Evolutionary conservation across 2,888 invertebrate genomes (phyloP).

Genomic region (Xylocampa areola): DNA sequence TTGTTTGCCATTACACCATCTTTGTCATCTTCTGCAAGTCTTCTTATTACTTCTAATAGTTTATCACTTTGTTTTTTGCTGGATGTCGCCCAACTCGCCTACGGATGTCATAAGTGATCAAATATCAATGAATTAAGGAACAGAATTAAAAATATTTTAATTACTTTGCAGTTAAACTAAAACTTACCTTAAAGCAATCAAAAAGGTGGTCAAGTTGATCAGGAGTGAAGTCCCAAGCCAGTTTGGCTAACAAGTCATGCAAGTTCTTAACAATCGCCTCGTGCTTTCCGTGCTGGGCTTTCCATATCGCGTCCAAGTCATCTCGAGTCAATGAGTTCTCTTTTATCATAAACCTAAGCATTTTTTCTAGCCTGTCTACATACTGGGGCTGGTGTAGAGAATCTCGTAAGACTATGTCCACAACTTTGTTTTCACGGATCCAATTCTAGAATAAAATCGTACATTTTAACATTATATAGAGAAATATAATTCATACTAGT

Average conservation of each 20-base stretch:
- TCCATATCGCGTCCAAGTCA: conserved; percentile 98
- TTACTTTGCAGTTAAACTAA: conserved; percentile 1
- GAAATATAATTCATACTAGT: too few relatives aligned
- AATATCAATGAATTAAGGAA: too few relatives aligned
- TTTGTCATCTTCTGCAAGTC: conserved; percentile 99
- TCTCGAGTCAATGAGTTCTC: conserved; percentile 96
- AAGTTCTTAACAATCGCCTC: conserved; percentile 99
- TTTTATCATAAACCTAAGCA: conserved; percentile 98
- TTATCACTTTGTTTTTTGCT: conserved; percentile 98
- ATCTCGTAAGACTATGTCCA: conserved; percentile 98
- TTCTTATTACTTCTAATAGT: conserved; percentile 97
- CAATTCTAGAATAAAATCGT: conserved; percentile 91
- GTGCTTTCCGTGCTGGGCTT: conserved; percentile 98
- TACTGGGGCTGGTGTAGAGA: conserved; percentile 99
- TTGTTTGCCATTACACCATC: conserved; percentile 99
- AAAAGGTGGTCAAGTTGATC: conserved; percentile 99
- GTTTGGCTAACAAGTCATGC: conserved; percentile 97
- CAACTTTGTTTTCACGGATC: conserved; percentile 98
- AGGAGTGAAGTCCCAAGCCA: conserved; percentile 99
- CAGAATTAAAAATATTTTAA: too few relatives aligned
- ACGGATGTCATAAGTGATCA: conserved; percentile 61
- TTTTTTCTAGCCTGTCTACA: conserved; percentile 99
- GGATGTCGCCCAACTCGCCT: conserved; percentile 98
- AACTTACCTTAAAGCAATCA: conserved; percentile 96
- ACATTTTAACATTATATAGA: neutral